phyloP scores from a whole-genome alignment of 2,797 vertebrate species.

The Phrynocephalus guinanensis region DNA sequence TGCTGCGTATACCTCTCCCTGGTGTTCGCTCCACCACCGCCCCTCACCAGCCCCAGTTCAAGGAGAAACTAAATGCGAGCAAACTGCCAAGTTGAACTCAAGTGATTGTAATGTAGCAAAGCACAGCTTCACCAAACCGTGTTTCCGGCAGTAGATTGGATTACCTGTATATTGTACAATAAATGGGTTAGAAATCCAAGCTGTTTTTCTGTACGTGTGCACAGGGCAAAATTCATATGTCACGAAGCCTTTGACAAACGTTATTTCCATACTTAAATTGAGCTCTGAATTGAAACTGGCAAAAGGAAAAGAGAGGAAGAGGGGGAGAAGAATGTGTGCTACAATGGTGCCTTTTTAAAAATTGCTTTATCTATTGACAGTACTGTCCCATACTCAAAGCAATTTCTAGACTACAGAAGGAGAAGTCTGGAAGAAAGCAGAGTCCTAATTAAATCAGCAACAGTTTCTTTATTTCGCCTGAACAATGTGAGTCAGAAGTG shows the following conservation, averaged over 20 bases:
- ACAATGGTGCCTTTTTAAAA: conserved; percentile 62
- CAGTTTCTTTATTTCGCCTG: conserved; percentile 70
- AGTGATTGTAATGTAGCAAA: conserved; percentile 50
- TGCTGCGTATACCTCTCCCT: conserved; percentile 39
- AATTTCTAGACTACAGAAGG: conserved; percentile 67
- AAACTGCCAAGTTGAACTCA: conserved; percentile 66
- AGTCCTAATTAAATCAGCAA: conserved; percentile 77
- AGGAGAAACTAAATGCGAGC: conserved; percentile 68
- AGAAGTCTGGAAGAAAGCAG: conserved; percentile 64
- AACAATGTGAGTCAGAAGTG: conserved; percentile 67
- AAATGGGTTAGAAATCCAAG: conserved; percentile 73
- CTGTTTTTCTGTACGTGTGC: conserved; percentile 46
- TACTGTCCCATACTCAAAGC: conserved; percentile 70
- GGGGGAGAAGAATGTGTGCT: conserved; percentile 50
- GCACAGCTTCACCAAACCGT: conserved; percentile 65
- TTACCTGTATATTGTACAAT: conserved; percentile 70
- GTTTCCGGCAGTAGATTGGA: conserved; percentile 70
- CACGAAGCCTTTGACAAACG: conserved; percentile 72
- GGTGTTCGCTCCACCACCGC: no score
- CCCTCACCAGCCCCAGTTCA: conserved; percentile 19
- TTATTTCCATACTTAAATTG: conserved; percentile 76
- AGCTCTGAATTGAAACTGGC: conserved; percentile 68
- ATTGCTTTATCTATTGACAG: conserved; percentile 72
- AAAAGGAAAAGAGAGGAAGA: conserved; percentile 37
- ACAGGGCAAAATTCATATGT: conserved; percentile 63